Evolutionary conservation across 1,140 invertebrate species (phyloP).

Genomic region (Archivesica marissinica): DNA sequence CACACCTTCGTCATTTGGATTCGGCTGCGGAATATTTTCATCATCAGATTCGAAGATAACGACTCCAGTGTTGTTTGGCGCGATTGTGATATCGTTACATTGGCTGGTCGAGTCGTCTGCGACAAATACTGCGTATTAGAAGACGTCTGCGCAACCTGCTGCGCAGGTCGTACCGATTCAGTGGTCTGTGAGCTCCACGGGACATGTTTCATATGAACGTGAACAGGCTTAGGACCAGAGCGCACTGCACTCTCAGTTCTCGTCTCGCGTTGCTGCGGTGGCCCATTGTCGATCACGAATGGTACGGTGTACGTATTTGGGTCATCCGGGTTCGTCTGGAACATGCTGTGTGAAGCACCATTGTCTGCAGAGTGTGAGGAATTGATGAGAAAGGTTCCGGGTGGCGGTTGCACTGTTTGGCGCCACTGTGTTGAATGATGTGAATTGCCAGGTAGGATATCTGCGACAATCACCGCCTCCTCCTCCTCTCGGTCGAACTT

Average conservation of each 20-base stretch:
- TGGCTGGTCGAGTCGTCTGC: conserved; percentile 9
- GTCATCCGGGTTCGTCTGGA: background rate
- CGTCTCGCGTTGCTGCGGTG: background rate
- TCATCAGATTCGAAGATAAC: conserved; percentile 42
- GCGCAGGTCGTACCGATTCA: background rate
- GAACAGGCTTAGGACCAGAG: background rate
- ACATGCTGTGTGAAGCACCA: background rate
- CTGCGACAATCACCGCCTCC: conserved; percentile 13
- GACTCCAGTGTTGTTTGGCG: background rate
- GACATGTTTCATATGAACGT: background rate
- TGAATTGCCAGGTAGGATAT: conserved; percentile 27
- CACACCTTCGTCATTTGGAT: background rate
- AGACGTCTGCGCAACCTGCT: background rate
- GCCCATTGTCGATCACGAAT: background rate
- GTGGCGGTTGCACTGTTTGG: background rate
- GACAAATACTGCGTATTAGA: background rate
- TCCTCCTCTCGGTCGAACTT: conserved; percentile 48
- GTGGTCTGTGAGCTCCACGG: too few relatives aligned
- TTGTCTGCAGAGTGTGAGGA: background rate
- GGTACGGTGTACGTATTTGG: background rate
- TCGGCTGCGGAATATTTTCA: conserved; percentile 14
- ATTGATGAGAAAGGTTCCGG: background rate
- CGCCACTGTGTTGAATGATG: background rate
- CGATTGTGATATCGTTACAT: background rate
- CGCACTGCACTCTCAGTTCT: background rate